Evolutionary conservation across 2,797 vertebrate species (phyloP).

Genomic region (Urocyon cinereoargenteus): DNA sequence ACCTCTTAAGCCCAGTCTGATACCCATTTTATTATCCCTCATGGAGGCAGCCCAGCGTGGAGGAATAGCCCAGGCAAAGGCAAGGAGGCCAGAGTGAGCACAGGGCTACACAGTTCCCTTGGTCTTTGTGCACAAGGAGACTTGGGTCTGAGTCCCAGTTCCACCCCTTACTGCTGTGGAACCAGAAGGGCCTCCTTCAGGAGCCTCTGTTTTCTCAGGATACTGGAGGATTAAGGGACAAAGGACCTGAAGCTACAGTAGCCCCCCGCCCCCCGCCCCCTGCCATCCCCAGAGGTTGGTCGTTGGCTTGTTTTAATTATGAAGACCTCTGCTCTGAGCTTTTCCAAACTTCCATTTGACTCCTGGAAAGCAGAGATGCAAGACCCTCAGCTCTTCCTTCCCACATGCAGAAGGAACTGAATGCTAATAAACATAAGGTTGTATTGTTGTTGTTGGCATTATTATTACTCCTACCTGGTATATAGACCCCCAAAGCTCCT

Average conservation of each 20-base stretch:
- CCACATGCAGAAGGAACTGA: background rate
- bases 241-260: background rate
- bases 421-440: background rate
- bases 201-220: background rate
- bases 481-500: background rate
- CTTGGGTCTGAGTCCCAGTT: background rate
- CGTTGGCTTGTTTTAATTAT: background rate
- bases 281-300: no score
- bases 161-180: background rate
- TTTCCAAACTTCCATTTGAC: background rate
- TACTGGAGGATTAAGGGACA: background rate
- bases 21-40: background rate
- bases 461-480: background rate
- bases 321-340: background rate
- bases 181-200: background rate
- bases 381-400: background rate
- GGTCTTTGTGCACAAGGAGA: background rate
- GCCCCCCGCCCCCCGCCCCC: background rate
- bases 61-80: background rate
- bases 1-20: background rate
- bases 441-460: background rate
- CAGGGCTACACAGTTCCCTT: rapidly evolving
- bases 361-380: background rate
- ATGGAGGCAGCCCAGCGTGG: background rate
- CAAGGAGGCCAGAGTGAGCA: background rate